These are phyloP conservation scores for Montifringilla adamsi DNA, from an alignment of 2,113 vertebrate species.

Conservation along the genomic window DNA sequence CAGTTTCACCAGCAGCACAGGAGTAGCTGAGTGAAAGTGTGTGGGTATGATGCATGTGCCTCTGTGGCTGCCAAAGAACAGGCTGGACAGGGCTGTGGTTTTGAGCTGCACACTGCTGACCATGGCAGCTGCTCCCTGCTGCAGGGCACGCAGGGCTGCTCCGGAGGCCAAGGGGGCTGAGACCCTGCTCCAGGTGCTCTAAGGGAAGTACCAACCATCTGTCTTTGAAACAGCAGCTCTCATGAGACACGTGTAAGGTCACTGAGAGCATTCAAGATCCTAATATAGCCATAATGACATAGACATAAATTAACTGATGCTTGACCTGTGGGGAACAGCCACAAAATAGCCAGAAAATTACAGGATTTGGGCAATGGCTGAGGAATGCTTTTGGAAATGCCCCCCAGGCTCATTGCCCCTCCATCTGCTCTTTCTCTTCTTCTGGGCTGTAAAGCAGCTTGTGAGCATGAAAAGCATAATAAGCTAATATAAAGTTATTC, in stretches of 20 bases:
- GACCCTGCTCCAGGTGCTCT: not conserved
- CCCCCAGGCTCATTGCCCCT: not conserved
- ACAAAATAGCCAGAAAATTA: not conserved
- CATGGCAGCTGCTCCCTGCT: not conserved
- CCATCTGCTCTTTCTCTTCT: not conserved
- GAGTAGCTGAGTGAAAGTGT: not conserved
- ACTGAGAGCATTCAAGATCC: not conserved
- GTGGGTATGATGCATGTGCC: not conserved
- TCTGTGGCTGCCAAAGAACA: not conserved
- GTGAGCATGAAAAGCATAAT: not conserved
- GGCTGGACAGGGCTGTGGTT: not conserved
- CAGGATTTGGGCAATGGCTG: not conserved
- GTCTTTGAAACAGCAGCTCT: not conserved
- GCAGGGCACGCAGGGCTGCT: not conserved
- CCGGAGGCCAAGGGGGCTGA: fast-evolving
- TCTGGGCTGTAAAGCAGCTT: not conserved
- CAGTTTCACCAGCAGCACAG: not conserved
- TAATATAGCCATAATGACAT: not conserved
- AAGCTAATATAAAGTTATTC: not conserved
- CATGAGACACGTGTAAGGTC: not conserved
- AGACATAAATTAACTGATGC: not conserved
- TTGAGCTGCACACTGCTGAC: not conserved
- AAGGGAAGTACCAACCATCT: not conserved
- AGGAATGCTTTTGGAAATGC: not conserved
- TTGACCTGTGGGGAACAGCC: not conserved